Percentiles rank a stretch among this genome's conserved stretches.
These are phyloP conservation scores for Ophiothrix spiculata DNA, from an alignment of 35 echinoderm and acorn worm species.

Conservation along the genomic window DNA sequence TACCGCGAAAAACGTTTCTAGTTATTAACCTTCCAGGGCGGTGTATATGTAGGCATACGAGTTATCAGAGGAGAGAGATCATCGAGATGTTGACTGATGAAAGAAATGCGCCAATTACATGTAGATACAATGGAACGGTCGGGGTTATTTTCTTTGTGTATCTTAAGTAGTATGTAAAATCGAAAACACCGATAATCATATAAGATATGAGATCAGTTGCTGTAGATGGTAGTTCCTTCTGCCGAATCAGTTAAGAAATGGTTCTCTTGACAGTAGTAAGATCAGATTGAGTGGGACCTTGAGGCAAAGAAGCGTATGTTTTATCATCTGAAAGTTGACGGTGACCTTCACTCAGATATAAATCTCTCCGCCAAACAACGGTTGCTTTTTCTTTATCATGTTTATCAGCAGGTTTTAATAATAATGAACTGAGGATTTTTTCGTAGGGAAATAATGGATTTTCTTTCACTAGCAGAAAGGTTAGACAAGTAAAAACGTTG, in stretches of 20 bases:
- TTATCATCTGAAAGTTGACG: conserved; percentile 11
- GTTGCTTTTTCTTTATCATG: conserved; percentile 11
- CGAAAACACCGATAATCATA: conserved; percentile 9
- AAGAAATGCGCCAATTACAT: conserved; percentile 18
- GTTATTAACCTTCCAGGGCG: too few relatives aligned
- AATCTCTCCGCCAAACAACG: conserved; percentile 26
- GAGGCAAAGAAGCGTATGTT: not conserved
- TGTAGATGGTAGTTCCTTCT: not conserved
- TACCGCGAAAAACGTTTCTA: too few relatives aligned
- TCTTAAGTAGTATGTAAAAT: conserved; percentile 38
- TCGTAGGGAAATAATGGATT: not conserved
- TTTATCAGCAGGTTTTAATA: conserved; percentile 23
- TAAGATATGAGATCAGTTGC: conserved; percentile 15
- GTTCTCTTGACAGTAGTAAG: not conserved
- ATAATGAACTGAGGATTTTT: conserved; percentile 14
- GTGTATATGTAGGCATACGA: conserved; percentile 36
- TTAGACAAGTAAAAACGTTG: too few relatives aligned
- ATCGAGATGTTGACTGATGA: conserved; percentile 46
- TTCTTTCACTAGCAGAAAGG: too few relatives aligned
- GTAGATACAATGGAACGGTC: conserved; percentile 37
- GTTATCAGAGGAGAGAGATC: conserved; percentile 25
- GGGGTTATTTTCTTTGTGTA: conserved; percentile 38
- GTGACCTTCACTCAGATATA: not conserved
- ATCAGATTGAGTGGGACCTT: conserved; percentile 22
- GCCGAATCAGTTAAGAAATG: not conserved